phyloP scores from a whole-genome alignment of 2,113 vertebrate genomes.

The Mola mola region DNA sequence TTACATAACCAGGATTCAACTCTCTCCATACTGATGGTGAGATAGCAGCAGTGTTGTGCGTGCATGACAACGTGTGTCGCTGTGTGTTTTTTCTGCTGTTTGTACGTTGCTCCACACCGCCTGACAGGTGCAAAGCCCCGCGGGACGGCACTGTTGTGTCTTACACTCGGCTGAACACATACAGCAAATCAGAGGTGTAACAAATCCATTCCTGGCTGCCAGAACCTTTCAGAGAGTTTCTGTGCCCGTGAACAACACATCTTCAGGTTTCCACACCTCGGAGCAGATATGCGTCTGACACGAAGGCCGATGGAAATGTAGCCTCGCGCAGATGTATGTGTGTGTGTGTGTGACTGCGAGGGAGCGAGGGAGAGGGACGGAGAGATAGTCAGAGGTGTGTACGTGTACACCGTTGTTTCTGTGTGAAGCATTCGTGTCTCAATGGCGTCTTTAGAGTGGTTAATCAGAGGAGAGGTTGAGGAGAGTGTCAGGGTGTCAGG shows the following conservation, averaged over 20 bases:
- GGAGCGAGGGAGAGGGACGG: constrained; percentile 9
- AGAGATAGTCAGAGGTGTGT: constrained; percentile 8
- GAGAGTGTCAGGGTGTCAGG: constrained; percentile 73
- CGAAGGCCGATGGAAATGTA: constrained; percentile 50
- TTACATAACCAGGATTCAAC: no score
- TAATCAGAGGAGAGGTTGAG: constrained; percentile 79
- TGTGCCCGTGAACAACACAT: constrained; percentile 75
- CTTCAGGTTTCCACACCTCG: constrained; percentile 75
- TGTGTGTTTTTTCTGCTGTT: constrained; percentile 53
- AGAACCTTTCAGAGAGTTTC: constrained; percentile 70
- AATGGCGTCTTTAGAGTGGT: constrained; percentile 74
- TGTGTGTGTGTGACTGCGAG: constrained; percentile 24
- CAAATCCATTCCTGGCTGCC: constrained; percentile 79
- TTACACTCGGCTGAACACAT: constrained; percentile 74
- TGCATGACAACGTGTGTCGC: no score
- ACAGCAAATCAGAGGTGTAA: constrained; percentile 81
- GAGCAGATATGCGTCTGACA: constrained; percentile 59
- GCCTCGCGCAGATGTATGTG: constrained; percentile 27
- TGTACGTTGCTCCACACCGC: constrained; percentile 52
- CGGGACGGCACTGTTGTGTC: constrained; percentile 66
- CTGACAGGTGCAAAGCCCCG: constrained; percentile 68
- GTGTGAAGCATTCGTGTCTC: constrained; percentile 56
- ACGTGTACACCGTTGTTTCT: constrained; percentile 11
- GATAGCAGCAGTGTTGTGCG: no score
- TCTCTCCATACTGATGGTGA: no score